Base-by-base conservation (phyloP, 2,113 vertebrate species). In the Xiphorhynchus elegans region DNA sequence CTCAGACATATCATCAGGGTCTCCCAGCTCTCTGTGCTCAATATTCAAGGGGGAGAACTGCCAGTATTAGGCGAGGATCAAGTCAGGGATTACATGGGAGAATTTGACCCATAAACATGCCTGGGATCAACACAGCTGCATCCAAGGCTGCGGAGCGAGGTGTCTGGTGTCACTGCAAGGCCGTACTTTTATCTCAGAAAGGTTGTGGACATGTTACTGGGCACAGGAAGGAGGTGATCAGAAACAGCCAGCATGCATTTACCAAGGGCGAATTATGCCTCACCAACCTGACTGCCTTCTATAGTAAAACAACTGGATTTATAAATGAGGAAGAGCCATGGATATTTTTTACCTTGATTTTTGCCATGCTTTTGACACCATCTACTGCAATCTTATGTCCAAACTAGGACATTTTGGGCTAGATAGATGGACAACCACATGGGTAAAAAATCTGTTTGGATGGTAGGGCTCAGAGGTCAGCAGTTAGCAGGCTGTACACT, bases 191-290 rank as follows among this genome's bases (percentile, higher is more conserved):
- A 3, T 14, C 52, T 87, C 58, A 49, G 26, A 47, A 85, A 52
- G 40, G 17, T 10, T 12, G 5, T 8, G 11, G 76, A 76, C 13
- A 17, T 9, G 23, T 31, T 55, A 56, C 66, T 64, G 56, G 53
- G 13, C 19, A 49, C 26, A 59, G 81, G 60, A 66, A 80, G 50
- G 39, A 75, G 5, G 23, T 62, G 14, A n/a, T 40, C 0, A 0
- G 55, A 68, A 87, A 10, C 20, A 79, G 40, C 14, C 62, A 73
- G 33, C 12, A 13, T 49, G 53, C 33, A 8, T 84, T 90, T 81
- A 56, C 42, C 23, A 47, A 72, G 58, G 17, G 19, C 44, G 28
- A 82, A 68, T 88, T 49, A 14, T 20, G 16, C 33, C 42, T 92
- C 46, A 77, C 33, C 33, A 59, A n/a, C 21, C 35, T 11, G 2